A percentile compares a stretch with the other conserved stretches of the same genome.
Evolutionary conservation across 1,140 invertebrate genomes (phyloP).

Genomic region (Diploscapter pachys): DNA sequence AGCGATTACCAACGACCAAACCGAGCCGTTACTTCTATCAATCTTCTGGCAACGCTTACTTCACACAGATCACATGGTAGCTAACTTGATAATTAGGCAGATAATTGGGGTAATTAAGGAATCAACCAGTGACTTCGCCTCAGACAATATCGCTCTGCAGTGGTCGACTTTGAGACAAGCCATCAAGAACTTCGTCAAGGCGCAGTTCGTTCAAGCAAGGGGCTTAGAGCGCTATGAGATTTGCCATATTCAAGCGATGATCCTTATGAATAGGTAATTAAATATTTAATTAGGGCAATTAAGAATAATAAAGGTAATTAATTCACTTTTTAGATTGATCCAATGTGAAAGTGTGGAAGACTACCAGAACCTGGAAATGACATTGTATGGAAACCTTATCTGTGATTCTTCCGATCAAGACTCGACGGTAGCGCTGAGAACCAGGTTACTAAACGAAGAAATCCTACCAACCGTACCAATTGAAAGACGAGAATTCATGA

Average conservation of each 20-base stretch:
- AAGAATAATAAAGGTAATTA: not conserved
- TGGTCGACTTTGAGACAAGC: slow-evolving; percentile 30
- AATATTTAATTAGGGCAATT: not conserved
- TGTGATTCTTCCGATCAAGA: slow-evolving; percentile 1
- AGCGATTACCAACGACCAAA: slow-evolving; percentile 42
- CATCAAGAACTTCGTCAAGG: slow-evolving; percentile 33
- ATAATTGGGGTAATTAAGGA: not conserved
- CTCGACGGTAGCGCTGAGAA: slow-evolving; percentile 11
- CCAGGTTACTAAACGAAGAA: slow-evolving; percentile 21
- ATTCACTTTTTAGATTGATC: not conserved
- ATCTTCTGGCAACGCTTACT: slow-evolving; percentile 38
- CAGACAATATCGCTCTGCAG: not conserved
- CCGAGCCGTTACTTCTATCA: slow-evolving; percentile 35
- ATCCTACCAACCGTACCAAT: slow-evolving; percentile 10
- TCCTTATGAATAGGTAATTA: slow-evolving; percentile 29
- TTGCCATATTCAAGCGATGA: slow-evolving; percentile 36
- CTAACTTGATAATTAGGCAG: not conserved
- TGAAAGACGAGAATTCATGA: slow-evolving; percentile 32
- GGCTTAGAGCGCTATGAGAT: slow-evolving; percentile 29
- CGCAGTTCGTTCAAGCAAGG: slow-evolving; percentile 35
- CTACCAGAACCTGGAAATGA: slow-evolving; percentile 8
- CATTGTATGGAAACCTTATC: slow-evolving; percentile 18
- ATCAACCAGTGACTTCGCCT: not conserved
- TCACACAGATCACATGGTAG: slow-evolving; percentile 28
- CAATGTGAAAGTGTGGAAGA: not conserved